Percentiles rank a stretch among this genome's conserved stretches.
Conservation (phyloP, 2,888 invertebrate genomes). For the Heliconius sara region DNA sequence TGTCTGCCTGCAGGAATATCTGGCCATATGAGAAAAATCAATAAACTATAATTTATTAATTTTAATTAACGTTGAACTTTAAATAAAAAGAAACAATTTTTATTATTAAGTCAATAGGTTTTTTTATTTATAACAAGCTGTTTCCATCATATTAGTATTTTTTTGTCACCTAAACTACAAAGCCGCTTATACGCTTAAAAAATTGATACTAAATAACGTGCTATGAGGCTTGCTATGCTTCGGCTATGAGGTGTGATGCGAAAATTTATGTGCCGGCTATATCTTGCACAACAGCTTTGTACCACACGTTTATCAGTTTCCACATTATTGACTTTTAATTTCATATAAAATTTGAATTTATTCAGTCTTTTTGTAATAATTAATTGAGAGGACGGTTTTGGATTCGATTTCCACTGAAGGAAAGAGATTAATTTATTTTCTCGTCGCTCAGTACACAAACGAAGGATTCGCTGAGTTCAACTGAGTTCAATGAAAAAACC, state of each 20-base stretch:
- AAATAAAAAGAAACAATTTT: background rate
- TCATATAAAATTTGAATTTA: background rate
- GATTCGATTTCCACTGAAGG: background rate
- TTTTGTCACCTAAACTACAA: background rate
- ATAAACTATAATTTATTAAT: background rate
- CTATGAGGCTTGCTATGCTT: too few species aligned
- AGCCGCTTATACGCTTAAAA: conserved; percentile 2
- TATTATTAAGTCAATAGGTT: background rate
- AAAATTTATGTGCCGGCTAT: conserved; percentile 16
- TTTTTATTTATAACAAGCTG: background rate
- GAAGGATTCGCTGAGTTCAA: too few species aligned
- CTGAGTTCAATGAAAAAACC: too few species aligned
- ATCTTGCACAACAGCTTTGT: conserved; percentile 5
- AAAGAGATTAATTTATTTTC: background rate
- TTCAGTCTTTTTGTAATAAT: background rate
- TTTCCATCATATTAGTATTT: background rate
- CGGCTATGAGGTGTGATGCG: conserved; percentile 26
- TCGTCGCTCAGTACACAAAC: background rate
- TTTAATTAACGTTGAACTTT: too few species aligned
- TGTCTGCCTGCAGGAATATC: too few species aligned
- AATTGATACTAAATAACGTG: background rate
- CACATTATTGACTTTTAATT: conserved; percentile 7
- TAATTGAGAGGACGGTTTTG: background rate
- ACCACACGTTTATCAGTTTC: conserved; percentile 10
- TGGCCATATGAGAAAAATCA: background rate